Percentiles rank a stretch among this genome's conserved stretches.
phyloP scores from a whole-genome alignment of 2,888 invertebrate genomes.

The Podabrus alpinus region DNA sequence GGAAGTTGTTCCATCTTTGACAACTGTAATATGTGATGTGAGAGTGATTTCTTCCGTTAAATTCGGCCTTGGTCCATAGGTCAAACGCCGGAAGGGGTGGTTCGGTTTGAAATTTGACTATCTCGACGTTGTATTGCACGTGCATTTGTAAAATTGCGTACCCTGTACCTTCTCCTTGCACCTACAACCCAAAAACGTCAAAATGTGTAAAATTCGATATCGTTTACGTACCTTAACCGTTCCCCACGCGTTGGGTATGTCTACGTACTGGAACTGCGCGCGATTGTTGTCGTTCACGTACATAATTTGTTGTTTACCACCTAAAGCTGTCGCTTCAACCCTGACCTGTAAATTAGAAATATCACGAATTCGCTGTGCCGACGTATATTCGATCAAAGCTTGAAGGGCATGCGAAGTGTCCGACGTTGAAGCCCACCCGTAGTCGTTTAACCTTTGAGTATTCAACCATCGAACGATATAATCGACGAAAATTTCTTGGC shows the following conservation, averaged over 20 bases:
- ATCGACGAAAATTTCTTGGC: conserved; percentile 80
- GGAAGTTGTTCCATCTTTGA: conserved; percentile 74
- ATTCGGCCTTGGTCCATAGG: conserved; percentile 73
- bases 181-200: conserved; percentile 46
- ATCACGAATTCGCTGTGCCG: conserved; percentile 81
- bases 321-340: conserved; percentile 84
- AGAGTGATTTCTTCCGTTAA: conserved; percentile 91
- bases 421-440: conserved; percentile 62
- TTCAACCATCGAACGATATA: conserved; percentile 91
- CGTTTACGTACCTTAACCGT: conserved; percentile 69
- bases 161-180: conserved; percentile 91
- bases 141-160: conserved; percentile 93
- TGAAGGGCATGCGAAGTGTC: conserved; percentile 89
- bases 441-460: conserved; percentile 81
- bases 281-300: conserved; percentile 77
- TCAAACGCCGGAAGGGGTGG: conserved; percentile 84
- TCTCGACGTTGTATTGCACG: conserved; percentile 90
- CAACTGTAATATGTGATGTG: conserved; percentile 86
- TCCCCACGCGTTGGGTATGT: conserved; percentile 92
- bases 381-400: conserved; percentile 88
- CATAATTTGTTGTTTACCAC: conserved; percentile 63
- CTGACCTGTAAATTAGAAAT: conserved; percentile 77
- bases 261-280: conserved; percentile 76
- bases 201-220: background rate
- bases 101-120: conserved; percentile 78